Conservation (phyloP, 1,140 invertebrate genomes). For the Homarus americanus region DNA sequence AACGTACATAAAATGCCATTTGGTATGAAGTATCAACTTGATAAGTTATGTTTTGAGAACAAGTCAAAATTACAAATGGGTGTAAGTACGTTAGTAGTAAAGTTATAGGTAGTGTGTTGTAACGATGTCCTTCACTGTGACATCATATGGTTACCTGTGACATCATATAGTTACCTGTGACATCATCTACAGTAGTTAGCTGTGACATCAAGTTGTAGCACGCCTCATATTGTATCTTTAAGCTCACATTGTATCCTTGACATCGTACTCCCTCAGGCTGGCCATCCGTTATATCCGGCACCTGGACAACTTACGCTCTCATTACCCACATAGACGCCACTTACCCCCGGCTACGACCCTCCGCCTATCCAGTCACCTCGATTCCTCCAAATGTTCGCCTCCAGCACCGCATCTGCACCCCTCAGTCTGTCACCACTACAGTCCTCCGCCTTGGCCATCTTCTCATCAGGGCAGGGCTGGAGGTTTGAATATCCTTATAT, state of each 20-base stretch:
- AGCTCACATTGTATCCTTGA: too few species aligned
- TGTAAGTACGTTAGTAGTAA: background rate
- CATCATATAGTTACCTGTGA: too few species aligned
- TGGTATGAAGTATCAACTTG: background rate
- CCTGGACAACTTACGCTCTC: constrained; percentile 83
- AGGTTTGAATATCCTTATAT: constrained; percentile 59
- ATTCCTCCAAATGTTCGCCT: constrained; percentile 65
- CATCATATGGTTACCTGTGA: too few species aligned
- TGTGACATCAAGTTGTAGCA: background rate
- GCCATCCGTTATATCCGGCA: constrained; percentile 90
- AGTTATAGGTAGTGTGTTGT: background rate
- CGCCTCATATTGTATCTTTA: background rate
- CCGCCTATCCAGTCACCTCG: constrained; percentile 69
- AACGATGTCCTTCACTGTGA: background rate
- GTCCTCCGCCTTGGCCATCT: constrained; percentile 41
- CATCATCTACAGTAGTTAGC: background rate
- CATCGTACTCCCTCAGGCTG: too few species aligned
- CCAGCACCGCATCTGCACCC: constrained; percentile 54
- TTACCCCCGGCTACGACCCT: constrained; percentile 71
- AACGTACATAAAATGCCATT: background rate
- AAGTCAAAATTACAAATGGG: background rate
- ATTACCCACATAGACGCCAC: constrained; percentile 72
- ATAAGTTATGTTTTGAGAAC: background rate
- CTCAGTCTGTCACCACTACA: constrained; percentile 21
- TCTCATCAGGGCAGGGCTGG: constrained; percentile 22